A percentile compares a stretch with the other conserved stretches of the same genome.
Conservation (phyloP, 2,888 invertebrate genomes). For the Acronicta alni region DNA sequence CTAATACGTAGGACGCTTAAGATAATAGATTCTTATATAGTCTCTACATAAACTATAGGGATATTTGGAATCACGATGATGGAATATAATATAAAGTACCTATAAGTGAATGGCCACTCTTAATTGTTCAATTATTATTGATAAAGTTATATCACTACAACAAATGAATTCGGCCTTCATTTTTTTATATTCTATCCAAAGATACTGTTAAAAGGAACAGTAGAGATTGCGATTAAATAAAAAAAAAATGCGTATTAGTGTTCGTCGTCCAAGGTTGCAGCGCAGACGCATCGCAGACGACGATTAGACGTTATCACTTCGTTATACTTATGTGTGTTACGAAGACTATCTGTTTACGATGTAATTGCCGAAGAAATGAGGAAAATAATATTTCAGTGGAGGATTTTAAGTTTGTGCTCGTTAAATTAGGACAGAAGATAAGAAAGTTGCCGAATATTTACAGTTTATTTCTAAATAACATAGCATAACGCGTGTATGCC, state of each 20-base stretch:
- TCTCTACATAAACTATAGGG: no score
- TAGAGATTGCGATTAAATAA: slow-evolving; percentile 44
- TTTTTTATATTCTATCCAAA: slow-evolving; percentile 10
- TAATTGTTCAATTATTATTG: not conserved
- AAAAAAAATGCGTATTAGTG: slow-evolving; percentile 46
- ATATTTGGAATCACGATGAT: no score
- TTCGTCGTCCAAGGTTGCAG: slow-evolving; percentile 66
- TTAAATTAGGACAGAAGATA: not conserved
- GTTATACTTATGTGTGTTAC: slow-evolving; percentile 23
- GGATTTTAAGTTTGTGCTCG: not conserved
- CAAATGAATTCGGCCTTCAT: slow-evolving; percentile 10
- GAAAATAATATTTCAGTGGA: not conserved
- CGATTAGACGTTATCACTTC: slow-evolving; percentile 60
- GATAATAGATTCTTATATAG: no score
- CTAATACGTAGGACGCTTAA: no score
- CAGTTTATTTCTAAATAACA: no score
- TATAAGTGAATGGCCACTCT: no score
- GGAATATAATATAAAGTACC: no score
- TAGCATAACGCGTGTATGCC: no score
- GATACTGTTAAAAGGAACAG: slow-evolving; percentile 5
- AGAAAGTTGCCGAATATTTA: no score
- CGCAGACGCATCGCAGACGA: slow-evolving; percentile 69
- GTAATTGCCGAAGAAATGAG: slow-evolving; percentile 6
- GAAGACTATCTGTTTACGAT: slow-evolving; percentile 23
- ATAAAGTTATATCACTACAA: slow-evolving; percentile 1